Conservation (phyloP, 2,797 vertebrate species). For the Heteromormyrus szaboi region DNA sequence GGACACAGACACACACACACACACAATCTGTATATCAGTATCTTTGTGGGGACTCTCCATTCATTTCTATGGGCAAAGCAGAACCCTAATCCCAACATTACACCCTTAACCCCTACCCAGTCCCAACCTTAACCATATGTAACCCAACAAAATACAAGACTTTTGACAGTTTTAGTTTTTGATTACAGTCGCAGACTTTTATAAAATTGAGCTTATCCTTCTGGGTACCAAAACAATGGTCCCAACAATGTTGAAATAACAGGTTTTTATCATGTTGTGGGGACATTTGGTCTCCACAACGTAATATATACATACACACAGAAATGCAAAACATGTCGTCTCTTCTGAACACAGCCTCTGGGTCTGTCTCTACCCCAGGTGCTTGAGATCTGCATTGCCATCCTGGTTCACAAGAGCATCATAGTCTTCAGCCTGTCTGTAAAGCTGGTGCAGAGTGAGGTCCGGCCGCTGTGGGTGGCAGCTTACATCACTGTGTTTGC, state of each 20-base stretch:
- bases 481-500: conserved; percentile 70
- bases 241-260: background rate
- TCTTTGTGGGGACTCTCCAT: background rate
- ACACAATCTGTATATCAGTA: background rate
- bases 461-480: conserved; percentile 55
- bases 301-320: background rate
- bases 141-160: background rate
- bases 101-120: background rate
- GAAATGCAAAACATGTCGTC: background rate
- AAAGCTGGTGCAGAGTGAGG: conserved; percentile 69
- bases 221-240: background rate
- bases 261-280: background rate
- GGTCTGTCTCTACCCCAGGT: conserved; percentile 48
- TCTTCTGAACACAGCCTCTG: background rate
- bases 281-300: background rate
- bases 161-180: background rate
- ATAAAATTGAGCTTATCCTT: background rate
- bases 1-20: background rate
- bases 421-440: conserved; percentile 81
- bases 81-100: background rate
- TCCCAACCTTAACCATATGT: background rate
- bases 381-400: conserved; percentile 76
- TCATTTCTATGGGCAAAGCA: background rate
- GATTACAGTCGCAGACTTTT: background rate
- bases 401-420: conserved; percentile 82